Conservation (phyloP, 2,797 vertebrate genomes). For the Vireo griseus region DNA sequence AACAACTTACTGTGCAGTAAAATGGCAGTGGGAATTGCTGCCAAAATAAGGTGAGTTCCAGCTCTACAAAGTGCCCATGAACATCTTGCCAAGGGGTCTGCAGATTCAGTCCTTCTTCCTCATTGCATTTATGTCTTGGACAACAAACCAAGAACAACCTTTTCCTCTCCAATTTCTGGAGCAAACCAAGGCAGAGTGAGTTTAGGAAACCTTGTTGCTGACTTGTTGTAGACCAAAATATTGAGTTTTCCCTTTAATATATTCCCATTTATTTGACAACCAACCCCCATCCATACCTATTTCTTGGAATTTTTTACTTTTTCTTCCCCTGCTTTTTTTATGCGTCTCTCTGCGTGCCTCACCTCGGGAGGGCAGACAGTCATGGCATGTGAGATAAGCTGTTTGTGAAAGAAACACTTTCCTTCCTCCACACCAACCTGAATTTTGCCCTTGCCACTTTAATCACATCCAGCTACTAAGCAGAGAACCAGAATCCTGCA, state of each 20-base stretch:
- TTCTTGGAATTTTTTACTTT: background rate
- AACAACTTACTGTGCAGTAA: background rate
- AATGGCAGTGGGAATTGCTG: background rate
- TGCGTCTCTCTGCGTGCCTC: accelerated
- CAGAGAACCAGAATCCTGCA: background rate
- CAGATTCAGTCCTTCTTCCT: background rate
- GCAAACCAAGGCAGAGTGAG: background rate
- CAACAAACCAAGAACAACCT: background rate
- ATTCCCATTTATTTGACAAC: background rate
- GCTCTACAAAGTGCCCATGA: background rate
- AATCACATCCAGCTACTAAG: background rate
- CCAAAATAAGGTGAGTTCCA: background rate
- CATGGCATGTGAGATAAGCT: background rate
- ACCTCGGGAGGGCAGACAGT: background rate
- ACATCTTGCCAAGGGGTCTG: background rate
- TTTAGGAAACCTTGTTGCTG: background rate
- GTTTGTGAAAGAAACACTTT: background rate
- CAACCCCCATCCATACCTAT: accelerated
- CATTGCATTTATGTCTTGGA: background rate
- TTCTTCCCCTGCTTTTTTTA: background rate
- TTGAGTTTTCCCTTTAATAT: background rate
- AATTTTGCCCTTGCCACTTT: background rate
- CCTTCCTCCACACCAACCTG: background rate
- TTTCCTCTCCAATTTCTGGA: background rate
- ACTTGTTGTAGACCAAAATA: background rate